Evolutionary conservation across 2,797 vertebrate species (phyloP), one percentile per base, ranked within the genome.

Genomic region (Hipposideros larvatus): DNA sequence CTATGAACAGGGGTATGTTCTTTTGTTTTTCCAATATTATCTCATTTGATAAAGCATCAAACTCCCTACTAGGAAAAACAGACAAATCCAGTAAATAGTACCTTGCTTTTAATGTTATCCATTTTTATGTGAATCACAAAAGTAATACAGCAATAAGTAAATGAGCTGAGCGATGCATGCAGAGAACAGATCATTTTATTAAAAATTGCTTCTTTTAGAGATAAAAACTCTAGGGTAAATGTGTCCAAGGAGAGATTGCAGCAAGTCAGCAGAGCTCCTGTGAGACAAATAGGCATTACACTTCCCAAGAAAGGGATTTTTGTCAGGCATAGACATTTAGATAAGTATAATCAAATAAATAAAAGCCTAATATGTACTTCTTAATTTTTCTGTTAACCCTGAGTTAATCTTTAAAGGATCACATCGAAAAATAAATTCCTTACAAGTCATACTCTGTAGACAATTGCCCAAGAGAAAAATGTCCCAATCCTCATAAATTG

Each of bases 61-160:
- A 97, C 97, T 97, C 96, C 83, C 97, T 94, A 92, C 75, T 95
- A 96, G 95, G 95, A 95, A 97, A 98, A 98, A 95, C 77, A 93
- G 55, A 93, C 68, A 94, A 98, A 97, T 57, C 95, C 97, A 96
- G 90, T 96, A 96, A 94, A 79, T 86, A 97, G 95, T 94, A 96
- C 66, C 95, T 98, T 97, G 94, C 95, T 98, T 98, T 97, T 98
- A 98, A 97, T 94, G 92, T 95, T 98, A 48, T 68, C 61, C 94
- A 97, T 98, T 98, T 96, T 98, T 98, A 96, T 97, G 61, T 73
- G 96, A 98, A 97, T 97, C 97, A 93, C 79, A 97, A 97, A 98
- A 98, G 97, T 97, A 98, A 98, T 95, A 97, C 43, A 96, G 96
- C 96, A 98, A 97, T 98, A 98, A 98, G 91, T 92, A 97, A 98